These are phyloP conservation scores for Ctenoplectra terminalis DNA, from an alignment of 1,140 invertebrate species.

Conservation along the genomic window DNA sequence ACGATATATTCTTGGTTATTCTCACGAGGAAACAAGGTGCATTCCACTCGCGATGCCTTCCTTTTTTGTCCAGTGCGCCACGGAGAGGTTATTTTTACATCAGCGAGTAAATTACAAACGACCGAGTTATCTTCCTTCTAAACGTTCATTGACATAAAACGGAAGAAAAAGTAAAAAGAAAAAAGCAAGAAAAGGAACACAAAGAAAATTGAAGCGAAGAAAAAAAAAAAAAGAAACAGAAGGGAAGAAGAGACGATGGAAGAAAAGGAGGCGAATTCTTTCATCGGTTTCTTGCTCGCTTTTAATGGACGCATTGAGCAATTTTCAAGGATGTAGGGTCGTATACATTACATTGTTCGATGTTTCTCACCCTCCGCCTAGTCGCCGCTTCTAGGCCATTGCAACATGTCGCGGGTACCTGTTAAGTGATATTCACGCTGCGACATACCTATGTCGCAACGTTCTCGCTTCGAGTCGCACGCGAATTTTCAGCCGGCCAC, in stretches of 20 bases:
- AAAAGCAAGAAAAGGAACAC: too few species aligned
- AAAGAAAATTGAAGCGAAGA: too few species aligned
- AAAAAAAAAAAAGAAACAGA: too few species aligned
- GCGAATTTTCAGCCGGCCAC: constrained; percentile 35
- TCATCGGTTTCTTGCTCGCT: neutral
- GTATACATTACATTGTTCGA: constrained; percentile 32
- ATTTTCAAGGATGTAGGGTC: constrained; percentile 44
- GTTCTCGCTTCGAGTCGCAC: constrained; percentile 27
- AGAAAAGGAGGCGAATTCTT: neutral
- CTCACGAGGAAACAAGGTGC: neutral
- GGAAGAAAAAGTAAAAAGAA: too few species aligned
- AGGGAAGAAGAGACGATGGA: too few species aligned
- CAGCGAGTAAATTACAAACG: neutral
- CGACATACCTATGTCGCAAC: constrained; percentile 33
- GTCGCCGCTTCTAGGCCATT: constrained; percentile 73
- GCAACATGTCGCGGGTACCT: constrained; percentile 63
- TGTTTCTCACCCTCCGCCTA: constrained; percentile 81
- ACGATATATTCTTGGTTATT: neutral
- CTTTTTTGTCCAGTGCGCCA: neutral
- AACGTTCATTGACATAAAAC: neutral
- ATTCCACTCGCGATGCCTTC: neutral
- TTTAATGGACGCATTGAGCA: constrained; percentile 23
- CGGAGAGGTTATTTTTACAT: neutral
- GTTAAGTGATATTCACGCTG: constrained; percentile 61
- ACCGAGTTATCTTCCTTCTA: neutral